These are phyloP conservation scores for Papilio elwesi DNA, from an alignment of 2,888 invertebrate genomes.

Conservation along the genomic window DNA sequence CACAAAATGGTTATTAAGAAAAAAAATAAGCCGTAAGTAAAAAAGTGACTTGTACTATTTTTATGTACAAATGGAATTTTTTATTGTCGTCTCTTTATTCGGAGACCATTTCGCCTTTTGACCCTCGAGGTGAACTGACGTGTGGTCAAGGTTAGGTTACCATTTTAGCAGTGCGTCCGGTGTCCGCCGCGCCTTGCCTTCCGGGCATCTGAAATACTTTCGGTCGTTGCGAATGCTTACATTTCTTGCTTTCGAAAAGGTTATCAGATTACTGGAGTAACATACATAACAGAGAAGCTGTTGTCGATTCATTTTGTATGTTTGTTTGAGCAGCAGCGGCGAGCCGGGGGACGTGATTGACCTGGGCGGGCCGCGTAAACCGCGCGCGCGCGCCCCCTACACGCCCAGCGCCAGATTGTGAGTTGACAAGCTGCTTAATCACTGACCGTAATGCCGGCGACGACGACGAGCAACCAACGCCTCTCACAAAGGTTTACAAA, in stretches of 20 bases:
- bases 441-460: too few species aligned
- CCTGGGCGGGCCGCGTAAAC: conserved; percentile 16
- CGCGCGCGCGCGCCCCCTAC: conserved; percentile 12
- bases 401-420: conserved; percentile 30
- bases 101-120: too few species aligned
- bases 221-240: too few species aligned
- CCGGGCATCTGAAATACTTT: too few species aligned
- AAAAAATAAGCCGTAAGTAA: conserved; percentile 3
- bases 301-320: neutral
- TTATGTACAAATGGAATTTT: neutral
- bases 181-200: too few species aligned
- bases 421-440: neutral
- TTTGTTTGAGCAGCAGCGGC: neutral
- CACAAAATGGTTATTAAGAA: conserved; percentile 8
- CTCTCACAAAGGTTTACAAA: too few species aligned
- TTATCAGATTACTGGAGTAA: neutral
- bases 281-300: neutral
- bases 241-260: too few species aligned
- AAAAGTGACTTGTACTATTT: neutral
- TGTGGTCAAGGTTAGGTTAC: too few species aligned
- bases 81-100: too few species aligned
- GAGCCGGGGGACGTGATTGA: conserved; percentile 27
- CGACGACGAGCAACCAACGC: too few species aligned
- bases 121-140: too few species aligned
- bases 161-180: too few species aligned